Evolutionary conservation across 1,140 invertebrate genomes (phyloP), one percentile per base, ranked within the genome.

Genomic region (Drosophila hydei): DNA sequence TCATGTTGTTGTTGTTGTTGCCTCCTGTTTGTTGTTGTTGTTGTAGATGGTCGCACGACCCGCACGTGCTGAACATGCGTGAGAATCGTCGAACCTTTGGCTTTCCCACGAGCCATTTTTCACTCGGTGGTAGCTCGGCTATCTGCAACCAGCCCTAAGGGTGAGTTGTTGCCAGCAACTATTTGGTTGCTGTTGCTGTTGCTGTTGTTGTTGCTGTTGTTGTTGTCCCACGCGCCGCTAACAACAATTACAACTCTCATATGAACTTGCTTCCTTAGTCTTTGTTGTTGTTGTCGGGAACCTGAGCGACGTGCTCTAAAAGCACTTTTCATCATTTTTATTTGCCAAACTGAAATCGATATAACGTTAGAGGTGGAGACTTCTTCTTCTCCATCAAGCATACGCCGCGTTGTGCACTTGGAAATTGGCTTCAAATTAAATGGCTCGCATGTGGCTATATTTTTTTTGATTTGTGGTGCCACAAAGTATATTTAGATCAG

Each of bases 21-120:
- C 18, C 1, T 21, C 9, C 7, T 14, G 3, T n/a, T 12, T 23
- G 19, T 8, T 14, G 45, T 25, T 16, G 47, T 16, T 27, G 48
- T 30, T 50, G 48, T 50, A 11, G 48, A 50, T 25, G 47, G 79
- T 72, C 87, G 76, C 78, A 75, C 89, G 89, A 73, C 79, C 79
- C 75, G 90, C 90, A 91, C 90, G 90, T 91, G 90, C 60, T 76
- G 72, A 84, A 89, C 89, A 76, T 75, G 90, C 87, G 90, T 91
- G 90, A 91, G 90, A 91, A 91, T 83, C 83, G 72, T 42, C 38
- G 74, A 72, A 75, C 78, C 77, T 88, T 80, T 89, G 83, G 70
- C 83, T 91, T 91, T 91, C 90, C 90, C 90, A 91, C 90, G 90
- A 75, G 78, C 83, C 83, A 75, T 62, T 71, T 56, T 36, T 70